Percentiles rank a stretch among this genome's conserved stretches.
Evolutionary conservation across 2,113 vertebrate species (phyloP).

Genomic region (Apeltes quadracus): DNA sequence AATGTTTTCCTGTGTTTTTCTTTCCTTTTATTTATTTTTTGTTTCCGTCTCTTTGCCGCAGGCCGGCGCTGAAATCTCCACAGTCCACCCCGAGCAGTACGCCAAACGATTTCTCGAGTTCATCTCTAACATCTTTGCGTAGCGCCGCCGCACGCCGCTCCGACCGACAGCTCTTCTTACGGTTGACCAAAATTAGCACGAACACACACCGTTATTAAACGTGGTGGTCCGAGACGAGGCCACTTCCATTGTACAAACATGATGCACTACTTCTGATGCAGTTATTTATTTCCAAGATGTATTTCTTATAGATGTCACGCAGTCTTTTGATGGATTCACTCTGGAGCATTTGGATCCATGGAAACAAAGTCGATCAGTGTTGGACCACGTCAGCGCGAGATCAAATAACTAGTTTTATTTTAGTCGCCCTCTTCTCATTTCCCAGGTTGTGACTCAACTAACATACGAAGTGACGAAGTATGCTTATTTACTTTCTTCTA

Average conservation of each 20-base stretch:
- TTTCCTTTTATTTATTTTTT: neutral
- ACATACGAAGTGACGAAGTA: neutral
- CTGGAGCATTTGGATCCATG: conserved; percentile 22
- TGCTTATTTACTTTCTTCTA: neutral
- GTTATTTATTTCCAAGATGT: conserved; percentile 73
- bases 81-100: conserved; percentile 90
- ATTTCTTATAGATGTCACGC: conserved; percentile 50
- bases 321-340: conserved; percentile 43
- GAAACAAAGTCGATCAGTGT: conserved; percentile 51
- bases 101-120: conserved; percentile 91
- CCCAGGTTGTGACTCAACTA: conserved; percentile 6
- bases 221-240: conserved; percentile 31
- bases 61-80: conserved; percentile 92
- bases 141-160: conserved; percentile 29
- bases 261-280: conserved; percentile 61
- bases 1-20: neutral
- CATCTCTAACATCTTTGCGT: conserved; percentile 90
- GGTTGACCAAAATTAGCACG: conserved; percentile 44
- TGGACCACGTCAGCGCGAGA: conserved; percentile 18
- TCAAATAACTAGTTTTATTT: conserved; percentile 6
- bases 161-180: conserved; percentile 23
- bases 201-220: conserved; percentile 18
- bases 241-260: conserved; percentile 53
- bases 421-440: conserved; percentile 9
- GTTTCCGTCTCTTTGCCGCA: conserved; percentile 51